Evolutionary conservation across 2,113 vertebrate genomes (phyloP), one percentile per base, ranked within the genome.

Genomic region (Ammospiza caudacuta): DNA sequence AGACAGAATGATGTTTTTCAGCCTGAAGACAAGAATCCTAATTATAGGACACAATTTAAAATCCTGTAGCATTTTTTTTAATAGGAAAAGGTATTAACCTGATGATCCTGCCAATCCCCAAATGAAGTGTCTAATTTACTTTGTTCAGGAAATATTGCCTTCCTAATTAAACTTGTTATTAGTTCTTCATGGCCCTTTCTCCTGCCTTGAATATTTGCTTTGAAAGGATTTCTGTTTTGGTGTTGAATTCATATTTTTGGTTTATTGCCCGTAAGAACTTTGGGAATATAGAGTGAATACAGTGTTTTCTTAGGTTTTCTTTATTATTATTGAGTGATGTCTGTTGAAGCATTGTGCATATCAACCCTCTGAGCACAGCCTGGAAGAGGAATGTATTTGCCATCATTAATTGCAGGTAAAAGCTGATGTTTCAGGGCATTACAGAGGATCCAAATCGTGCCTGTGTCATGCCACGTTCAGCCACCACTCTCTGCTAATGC

Each of bases 11-110:
- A 64, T 0, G 10, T n/a, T 83, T 92, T 90, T 43, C 55, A 92
- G 37, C 55, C 46, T 15, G 46, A 37, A 92, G 49, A 75, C 66
- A 80, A 64, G 69, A 94, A 84, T 70, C 15, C 9, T 69, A 82
- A 95, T 63, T 83, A 87, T 33, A 73, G 27, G 37, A 35, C 70
- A 70, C 68, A 83, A 27, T 70, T 87, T n/a, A 43, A 88, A 92
- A 88, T 85, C 41, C 35, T 89, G 23, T 41, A 54, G 24, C 39
- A 41, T 12, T 41, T 59, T 77, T 92, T 92, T 78, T 84, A 66
- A 43, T 49, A 74, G 47, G 37, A 84, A 91, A 87, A 82, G 3
- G 20, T 75, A 91, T 70, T 87, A 93, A 66, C 35, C 35, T 8
- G 1, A 47, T 49, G 61, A 82, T 72, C 43, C 12, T 87, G 33